Conservation (phyloP, 1,140 invertebrate species). For the Listronotus oregonensis region DNA sequence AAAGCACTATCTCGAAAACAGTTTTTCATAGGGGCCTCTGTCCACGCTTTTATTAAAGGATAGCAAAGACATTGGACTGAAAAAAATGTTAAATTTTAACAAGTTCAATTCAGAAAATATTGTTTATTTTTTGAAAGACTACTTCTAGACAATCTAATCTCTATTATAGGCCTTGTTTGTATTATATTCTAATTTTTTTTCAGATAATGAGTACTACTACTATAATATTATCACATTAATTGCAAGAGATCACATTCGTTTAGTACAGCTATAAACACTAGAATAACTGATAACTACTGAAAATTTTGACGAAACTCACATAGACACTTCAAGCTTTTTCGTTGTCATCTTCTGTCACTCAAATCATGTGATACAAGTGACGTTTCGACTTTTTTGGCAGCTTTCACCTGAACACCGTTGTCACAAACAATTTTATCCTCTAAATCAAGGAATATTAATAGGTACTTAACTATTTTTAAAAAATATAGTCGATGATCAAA, state of each 20-base stretch:
- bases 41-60: constrained; percentile 54
- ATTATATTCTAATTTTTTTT: not conserved
- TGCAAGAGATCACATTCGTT: constrained; percentile 13
- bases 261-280: constrained; percentile 1
- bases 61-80: constrained; percentile 33
- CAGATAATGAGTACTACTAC: constrained; percentile 2
- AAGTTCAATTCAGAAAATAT: not conserved
- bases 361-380: not conserved
- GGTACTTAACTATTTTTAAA: no score
- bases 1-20: constrained; percentile 78
- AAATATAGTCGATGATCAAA: no score
- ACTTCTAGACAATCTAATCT: not conserved
- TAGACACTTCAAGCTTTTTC: constrained; percentile 25
- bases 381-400: no score
- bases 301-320: constrained; percentile 17
- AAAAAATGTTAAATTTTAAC: not conserved
- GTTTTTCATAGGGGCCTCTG: constrained; percentile 79
- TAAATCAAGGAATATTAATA: no score
- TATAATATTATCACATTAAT: constrained; percentile 15
- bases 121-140: not conserved
- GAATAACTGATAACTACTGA: constrained; percentile 6
- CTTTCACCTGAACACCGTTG: no score
- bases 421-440: no score
- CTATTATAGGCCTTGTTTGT: not conserved
- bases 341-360: constrained; percentile 21